Evolutionary conservation across 2,888 invertebrate genomes (phyloP).

Genomic region (Ormyrus rosae): DNA sequence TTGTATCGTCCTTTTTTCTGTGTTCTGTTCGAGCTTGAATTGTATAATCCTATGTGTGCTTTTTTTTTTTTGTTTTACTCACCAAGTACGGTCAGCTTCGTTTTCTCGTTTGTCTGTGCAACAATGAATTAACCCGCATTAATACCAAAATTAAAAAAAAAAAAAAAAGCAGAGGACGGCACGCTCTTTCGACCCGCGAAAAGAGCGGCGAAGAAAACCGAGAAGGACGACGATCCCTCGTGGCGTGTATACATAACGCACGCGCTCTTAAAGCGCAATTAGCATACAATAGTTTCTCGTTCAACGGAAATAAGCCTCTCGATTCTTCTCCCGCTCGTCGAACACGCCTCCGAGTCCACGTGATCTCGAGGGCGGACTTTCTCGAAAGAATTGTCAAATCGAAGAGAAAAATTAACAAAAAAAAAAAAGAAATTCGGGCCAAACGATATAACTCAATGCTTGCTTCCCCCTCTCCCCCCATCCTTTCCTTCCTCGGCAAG

Average conservation of each 20-base stretch:
- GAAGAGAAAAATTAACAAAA: neutral
- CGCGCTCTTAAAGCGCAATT: conserved; percentile 45
- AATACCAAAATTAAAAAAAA: too few relatives aligned
- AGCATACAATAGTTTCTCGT: conserved; percentile 56
- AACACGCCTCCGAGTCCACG: neutral
- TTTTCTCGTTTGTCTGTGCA: too few relatives aligned
- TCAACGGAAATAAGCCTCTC: conserved; percentile 45
- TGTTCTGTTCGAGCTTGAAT: neutral
- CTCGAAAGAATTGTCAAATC: neutral
- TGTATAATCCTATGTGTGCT: too few relatives aligned
- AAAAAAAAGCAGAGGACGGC: too few relatives aligned
- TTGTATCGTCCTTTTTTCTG: neutral
- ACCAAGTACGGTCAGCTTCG: too few relatives aligned
- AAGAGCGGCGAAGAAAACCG: neutral
- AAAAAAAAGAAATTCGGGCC: neutral
- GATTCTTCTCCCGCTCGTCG: conserved; percentile 5
- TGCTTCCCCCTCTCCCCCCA: too few relatives aligned
- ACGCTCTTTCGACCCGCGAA: too few relatives aligned
- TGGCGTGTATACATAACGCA: neutral
- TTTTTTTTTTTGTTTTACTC: too few relatives aligned
- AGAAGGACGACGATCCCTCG: too few relatives aligned
- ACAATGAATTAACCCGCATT: neutral
- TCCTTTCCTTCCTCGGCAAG: too few relatives aligned
- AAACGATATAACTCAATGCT: too few relatives aligned
- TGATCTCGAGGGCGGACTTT: neutral